Conservation (phyloP, 2,113 vertebrate species). For the Prionailurus bengalensis region DNA sequence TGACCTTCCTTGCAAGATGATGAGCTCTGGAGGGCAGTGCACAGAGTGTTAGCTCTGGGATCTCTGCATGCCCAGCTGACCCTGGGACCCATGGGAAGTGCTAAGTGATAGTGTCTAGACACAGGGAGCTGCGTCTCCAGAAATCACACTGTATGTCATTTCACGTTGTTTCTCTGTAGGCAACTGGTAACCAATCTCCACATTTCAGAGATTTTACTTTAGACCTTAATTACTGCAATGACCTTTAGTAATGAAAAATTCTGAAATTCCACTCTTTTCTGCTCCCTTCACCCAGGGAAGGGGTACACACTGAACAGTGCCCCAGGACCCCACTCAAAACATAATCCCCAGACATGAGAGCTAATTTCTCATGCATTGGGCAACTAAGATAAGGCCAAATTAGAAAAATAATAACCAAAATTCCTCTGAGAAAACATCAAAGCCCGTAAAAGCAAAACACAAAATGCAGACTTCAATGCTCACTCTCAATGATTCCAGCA, state of each 20-base stretch:
- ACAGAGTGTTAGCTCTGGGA: background rate
- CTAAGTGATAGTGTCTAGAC: background rate
- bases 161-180: background rate
- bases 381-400: background rate
- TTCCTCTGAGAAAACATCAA: background rate
- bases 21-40: background rate
- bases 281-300: background rate
- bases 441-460: background rate
- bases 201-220: background rate
- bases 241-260: background rate
- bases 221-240: background rate
- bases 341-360: background rate
- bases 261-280: background rate
- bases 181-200: background rate
- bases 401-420: constrained; percentile 5
- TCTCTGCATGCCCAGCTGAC: no score
- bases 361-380: background rate
- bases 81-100: no score
- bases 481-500: background rate
- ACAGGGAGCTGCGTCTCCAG: background rate
- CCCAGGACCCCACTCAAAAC: background rate
- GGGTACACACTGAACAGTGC: background rate
- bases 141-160: background rate
- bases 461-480: background rate
- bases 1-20: background rate